Percentiles rank a stretch among this genome's conserved stretches.
These are phyloP conservation scores for Pogoniulus pusillus DNA, from an alignment of 2,797 vertebrate genomes.

Conservation along the genomic window DNA sequence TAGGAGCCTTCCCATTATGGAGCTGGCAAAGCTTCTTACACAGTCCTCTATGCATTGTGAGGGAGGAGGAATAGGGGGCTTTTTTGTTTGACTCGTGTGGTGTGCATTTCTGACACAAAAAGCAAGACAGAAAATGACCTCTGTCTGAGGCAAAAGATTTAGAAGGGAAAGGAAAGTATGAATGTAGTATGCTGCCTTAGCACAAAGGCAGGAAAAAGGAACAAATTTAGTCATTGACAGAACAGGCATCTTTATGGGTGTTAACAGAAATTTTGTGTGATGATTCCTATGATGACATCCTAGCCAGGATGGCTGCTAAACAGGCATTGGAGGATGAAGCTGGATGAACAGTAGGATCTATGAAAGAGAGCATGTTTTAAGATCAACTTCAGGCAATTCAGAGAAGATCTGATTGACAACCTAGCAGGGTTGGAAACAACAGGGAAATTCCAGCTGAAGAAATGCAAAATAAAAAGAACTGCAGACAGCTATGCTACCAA, in stretches of 20 bases:
- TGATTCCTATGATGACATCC: neutral
- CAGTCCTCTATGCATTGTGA: constrained; percentile 35
- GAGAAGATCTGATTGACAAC: neutral
- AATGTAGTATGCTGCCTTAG: constrained; percentile 53
- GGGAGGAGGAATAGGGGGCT: constrained; percentile 44
- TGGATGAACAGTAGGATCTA: neutral
- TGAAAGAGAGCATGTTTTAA: neutral
- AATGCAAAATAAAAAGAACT: constrained; percentile 17
- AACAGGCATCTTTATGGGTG: constrained; percentile 42
- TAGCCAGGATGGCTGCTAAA: constrained; percentile 19
- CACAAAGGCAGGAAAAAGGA: constrained; percentile 55
- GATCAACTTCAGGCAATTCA: neutral
- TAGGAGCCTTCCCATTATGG: constrained; percentile 42
- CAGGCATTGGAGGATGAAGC: constrained; percentile 12
- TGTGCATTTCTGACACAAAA: constrained; percentile 61
- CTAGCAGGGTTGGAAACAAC: neutral
- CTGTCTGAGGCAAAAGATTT: constrained; percentile 44
- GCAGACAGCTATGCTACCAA: neutral
- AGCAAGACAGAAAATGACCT: constrained; percentile 49
- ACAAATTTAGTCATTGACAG: constrained; percentile 42
- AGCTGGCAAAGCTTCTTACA: constrained; percentile 56
- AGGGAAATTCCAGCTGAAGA: constrained; percentile 12
- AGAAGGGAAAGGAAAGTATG: constrained; percentile 50
- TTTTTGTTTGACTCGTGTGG: constrained; percentile 54
- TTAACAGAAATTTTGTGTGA: constrained; percentile 50